Percentiles rank a stretch among this genome's conserved stretches.
These are phyloP conservation scores for Falco naumanni DNA, from an alignment of 2,797 vertebrate species.

Conservation along the genomic window DNA sequence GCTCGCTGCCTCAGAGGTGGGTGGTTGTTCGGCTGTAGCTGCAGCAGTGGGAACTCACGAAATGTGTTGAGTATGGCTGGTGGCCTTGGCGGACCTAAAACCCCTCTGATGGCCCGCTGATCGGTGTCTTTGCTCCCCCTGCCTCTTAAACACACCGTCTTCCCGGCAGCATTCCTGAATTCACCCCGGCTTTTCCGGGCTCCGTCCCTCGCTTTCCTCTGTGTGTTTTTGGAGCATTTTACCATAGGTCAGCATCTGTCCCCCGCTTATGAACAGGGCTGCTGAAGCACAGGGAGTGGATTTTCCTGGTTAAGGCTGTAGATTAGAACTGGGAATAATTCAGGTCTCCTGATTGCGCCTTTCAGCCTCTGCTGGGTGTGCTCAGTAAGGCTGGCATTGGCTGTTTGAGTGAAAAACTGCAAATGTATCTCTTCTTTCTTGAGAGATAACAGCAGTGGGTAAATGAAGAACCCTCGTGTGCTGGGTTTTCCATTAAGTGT, in stretches of 20 bases:
- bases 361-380: not conserved
- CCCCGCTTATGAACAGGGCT: fast-evolving
- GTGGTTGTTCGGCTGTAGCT: not conserved
- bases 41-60: not conserved
- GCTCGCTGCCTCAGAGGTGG: not conserved
- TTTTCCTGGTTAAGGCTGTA: not conserved
- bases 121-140: not conserved
- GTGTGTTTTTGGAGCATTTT: fast-evolving
- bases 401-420: not conserved
- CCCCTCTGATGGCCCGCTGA: not conserved
- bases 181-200: not conserved
- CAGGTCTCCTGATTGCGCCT: not conserved
- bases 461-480: not conserved
- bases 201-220: not conserved
- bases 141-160: fast-evolving
- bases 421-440: not conserved
- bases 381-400: not conserved
- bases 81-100: not conserved
- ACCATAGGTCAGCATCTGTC: too few relatives aligned
- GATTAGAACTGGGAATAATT: not conserved
- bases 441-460: not conserved
- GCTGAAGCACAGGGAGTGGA: not conserved
- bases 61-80: not conserved
- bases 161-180: fast-evolving
- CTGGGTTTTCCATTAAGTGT: not conserved